A percentile compares a stretch with the other conserved stretches of the same genome.
Evolutionary conservation across 2,113 vertebrate genomes (phyloP).

Genomic region (Leucopsar rothschildi): DNA sequence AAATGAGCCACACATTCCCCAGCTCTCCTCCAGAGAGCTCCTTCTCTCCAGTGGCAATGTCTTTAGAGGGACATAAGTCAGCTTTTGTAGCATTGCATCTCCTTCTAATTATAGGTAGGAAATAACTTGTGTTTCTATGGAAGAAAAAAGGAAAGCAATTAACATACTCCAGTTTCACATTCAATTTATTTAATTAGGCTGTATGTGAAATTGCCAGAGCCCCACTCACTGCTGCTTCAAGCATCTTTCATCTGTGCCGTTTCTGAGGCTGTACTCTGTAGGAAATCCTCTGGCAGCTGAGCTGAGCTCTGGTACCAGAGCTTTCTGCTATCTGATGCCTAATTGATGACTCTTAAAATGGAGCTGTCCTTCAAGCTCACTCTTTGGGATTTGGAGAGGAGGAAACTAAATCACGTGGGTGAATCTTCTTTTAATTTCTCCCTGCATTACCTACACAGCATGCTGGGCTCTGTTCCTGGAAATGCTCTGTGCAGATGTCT

Average conservation of each 20-base stretch:
- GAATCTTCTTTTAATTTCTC: background rate
- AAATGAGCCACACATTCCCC: background rate
- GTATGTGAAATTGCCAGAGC: background rate
- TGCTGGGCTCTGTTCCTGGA: background rate
- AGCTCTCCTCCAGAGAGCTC: background rate
- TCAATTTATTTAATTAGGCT: background rate
- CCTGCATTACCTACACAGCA: background rate
- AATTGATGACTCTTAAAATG: background rate
- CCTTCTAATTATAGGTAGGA: background rate
- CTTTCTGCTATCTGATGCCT: background rate
- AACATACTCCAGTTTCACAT: background rate
- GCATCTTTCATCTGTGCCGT: background rate
- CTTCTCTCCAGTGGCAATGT: background rate
- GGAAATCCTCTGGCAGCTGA: slow-evolving; percentile 15
- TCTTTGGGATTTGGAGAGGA: background rate
- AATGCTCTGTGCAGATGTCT: background rate
- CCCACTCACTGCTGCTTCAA: background rate
- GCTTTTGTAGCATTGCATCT: background rate
- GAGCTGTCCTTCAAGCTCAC: background rate
- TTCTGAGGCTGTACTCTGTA: background rate
- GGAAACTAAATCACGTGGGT: background rate
- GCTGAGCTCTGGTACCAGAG: background rate
- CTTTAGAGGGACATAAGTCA: background rate
- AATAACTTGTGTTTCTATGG: background rate
- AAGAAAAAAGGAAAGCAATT: background rate